These are phyloP conservation scores for Urocynchramus pylzowi DNA, from an alignment of 2,113 vertebrate genomes.

Conservation along the genomic window DNA sequence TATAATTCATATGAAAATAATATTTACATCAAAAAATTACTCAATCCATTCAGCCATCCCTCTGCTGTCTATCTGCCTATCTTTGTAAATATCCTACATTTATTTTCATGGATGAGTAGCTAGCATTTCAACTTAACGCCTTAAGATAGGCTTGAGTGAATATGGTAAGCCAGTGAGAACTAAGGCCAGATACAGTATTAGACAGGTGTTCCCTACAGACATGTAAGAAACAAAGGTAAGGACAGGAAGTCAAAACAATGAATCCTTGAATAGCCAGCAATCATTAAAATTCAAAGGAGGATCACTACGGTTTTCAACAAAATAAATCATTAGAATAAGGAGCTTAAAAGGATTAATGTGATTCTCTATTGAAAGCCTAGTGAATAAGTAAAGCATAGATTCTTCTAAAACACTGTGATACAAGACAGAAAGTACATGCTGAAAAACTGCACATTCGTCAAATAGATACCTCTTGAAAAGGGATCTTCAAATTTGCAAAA, in stretches of 20 bases:
- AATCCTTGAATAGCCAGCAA: slow-evolving; percentile 85
- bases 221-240: slow-evolving; percentile 86
- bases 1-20: slow-evolving; percentile 30
- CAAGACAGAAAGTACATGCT: slow-evolving; percentile 67
- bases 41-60: slow-evolving; percentile 62
- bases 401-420: slow-evolving; percentile 76
- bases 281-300: slow-evolving; percentile 91
- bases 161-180: slow-evolving; percentile 79
- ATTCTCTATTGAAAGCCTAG: slow-evolving; percentile 85
- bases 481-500: slow-evolving; percentile 46
- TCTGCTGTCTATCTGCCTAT: slow-evolving; percentile 74
- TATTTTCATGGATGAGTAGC: slow-evolving; percentile 78
- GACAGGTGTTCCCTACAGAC: slow-evolving; percentile 88
- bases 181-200: slow-evolving; percentile 79
- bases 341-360: slow-evolving; percentile 91
- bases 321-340: slow-evolving; percentile 94
- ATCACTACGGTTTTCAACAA: slow-evolving; percentile 87
- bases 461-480: slow-evolving; percentile 47
- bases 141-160: slow-evolving; percentile 82
- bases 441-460: slow-evolving; percentile 66
- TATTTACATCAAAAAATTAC: slow-evolving; percentile 64
- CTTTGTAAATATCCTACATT: slow-evolving; percentile 71
- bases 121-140: slow-evolving; percentile 73
- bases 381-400: slow-evolving; percentile 78
- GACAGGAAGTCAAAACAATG: slow-evolving; percentile 93